Evolutionary conservation across 2,888 invertebrate species (phyloP), one percentile per base, ranked within the genome.

Genomic region (Timema podura): DNA sequence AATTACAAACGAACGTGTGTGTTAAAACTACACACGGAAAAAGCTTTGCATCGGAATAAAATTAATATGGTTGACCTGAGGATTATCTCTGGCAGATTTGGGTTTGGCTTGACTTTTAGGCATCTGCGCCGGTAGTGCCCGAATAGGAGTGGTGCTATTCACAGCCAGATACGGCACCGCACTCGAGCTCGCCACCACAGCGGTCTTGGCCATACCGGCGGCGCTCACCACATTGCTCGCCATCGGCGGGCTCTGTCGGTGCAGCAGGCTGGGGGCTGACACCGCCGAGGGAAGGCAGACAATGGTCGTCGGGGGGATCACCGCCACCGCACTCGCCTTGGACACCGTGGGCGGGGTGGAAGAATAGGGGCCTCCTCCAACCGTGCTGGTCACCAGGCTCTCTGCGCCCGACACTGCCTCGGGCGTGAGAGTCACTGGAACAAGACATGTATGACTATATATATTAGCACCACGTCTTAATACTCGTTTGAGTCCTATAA

Each of bases 371-470:
- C 46, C 30, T 11, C 79, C 77, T 54, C 77, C 80, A 16, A 85
- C 84, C 0, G 86, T 85, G 76, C 86, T 86, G 9, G 86, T 84
- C 1, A 87, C 85, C 71, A 81, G 76, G 74, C 81, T 81, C 71
- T 82, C 82, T 45, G 72, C 72, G 6, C 80, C 78, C 73, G 79
- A 81, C 73, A 85, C 85, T 76, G 87, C 86, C 80, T 88, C 88
- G 7, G 87, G 87, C 0, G 87, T 87, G 76, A 88, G 79, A 0
- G 87, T 87, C 46, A 87, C 86, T 79, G 74, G 30, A 73, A 30
- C 30, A 30, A 30, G 30, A 30, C 30, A 30, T 3, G 30, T 30
- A 3, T 30, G 30, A 30, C 30, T 30, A 3, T 30, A 30, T 30
- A 30, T 30, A 30, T 30, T 30, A 30, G 30, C 30, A 30, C 30